phyloP scores from a whole-genome alignment of 2,888 invertebrate genomes.

The Drosophila kuntzei region DNA sequence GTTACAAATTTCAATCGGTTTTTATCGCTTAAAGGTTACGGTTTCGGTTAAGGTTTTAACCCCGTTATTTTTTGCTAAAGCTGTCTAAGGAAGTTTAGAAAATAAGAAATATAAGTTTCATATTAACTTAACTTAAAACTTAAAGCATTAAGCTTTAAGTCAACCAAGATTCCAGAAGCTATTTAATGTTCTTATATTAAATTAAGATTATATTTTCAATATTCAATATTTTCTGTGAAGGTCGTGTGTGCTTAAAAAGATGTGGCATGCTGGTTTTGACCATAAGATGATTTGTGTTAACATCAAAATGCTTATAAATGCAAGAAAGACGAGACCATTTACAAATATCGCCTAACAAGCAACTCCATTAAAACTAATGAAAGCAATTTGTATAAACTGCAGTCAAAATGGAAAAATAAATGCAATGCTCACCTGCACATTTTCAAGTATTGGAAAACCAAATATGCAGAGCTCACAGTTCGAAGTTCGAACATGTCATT shows the following conservation, averaged over 20 bases:
- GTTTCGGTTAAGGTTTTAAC: no score
- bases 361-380: slow-evolving; percentile 74
- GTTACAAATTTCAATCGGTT: no score
- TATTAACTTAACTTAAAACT: no score
- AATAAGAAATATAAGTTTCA: no score
- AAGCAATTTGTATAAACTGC: slow-evolving; percentile 66
- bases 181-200: neutral
- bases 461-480: slow-evolving; percentile 64
- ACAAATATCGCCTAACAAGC: slow-evolving; percentile 41
- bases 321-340: slow-evolving; percentile 33
- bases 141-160: no score
- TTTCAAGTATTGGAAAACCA: slow-evolving; percentile 26
- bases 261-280: neutral
- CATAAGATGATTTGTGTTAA: slow-evolving; percentile 32
- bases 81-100: no score
- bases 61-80: no score
- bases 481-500: slow-evolving; percentile 74
- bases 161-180: no score
- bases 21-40: no score
- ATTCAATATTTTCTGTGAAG: neutral
- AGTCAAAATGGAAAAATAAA: slow-evolving; percentile 33
- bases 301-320: slow-evolving; percentile 41
- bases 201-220: no score
- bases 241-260: neutral
- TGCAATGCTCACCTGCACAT: slow-evolving; percentile 47